A percentile compares a stretch with the other conserved stretches of the same genome.
Conservation (phyloP, 2,888 invertebrate species). For the Alsophila aescularia region DNA sequence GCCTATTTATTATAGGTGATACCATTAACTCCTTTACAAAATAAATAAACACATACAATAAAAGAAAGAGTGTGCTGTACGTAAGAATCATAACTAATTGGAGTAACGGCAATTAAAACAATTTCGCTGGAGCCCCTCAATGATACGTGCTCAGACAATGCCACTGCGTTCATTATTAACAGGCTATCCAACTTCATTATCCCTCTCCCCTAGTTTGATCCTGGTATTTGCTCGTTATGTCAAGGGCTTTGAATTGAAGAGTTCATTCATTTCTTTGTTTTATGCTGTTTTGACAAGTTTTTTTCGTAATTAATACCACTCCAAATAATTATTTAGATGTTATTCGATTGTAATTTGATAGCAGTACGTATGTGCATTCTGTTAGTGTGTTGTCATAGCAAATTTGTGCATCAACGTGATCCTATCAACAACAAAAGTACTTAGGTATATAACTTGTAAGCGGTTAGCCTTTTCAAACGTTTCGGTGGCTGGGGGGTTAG, state of each 20-base stretch:
- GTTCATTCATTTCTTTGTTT: conserved; percentile 17
- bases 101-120: conserved; percentile 26
- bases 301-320: neutral
- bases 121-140: conserved; percentile 12
- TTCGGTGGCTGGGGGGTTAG: too few species aligned
- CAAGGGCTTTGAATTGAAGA: conserved; percentile 20
- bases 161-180: conserved; percentile 18
- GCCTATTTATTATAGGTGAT: too few species aligned
- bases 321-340: too few species aligned
- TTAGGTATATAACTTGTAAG: too few species aligned
- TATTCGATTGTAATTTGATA: too few species aligned
- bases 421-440: too few species aligned
- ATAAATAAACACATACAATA: neutral
- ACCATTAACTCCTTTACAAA: neutral
- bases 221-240: conserved; percentile 26
- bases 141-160: conserved; percentile 34
- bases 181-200: conserved; percentile 21
- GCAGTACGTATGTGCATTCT: too few species aligned
- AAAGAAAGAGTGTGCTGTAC: neutral
- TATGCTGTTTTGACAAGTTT: conserved; percentile 12
- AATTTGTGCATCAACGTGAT: too few species aligned
- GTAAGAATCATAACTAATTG: conserved; percentile 20
- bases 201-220: conserved; percentile 10
- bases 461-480: too few species aligned
- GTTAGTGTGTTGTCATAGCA: too few species aligned